phyloP scores from a whole-genome alignment of 2,113 vertebrate genomes.

The Myotis davidii region DNA sequence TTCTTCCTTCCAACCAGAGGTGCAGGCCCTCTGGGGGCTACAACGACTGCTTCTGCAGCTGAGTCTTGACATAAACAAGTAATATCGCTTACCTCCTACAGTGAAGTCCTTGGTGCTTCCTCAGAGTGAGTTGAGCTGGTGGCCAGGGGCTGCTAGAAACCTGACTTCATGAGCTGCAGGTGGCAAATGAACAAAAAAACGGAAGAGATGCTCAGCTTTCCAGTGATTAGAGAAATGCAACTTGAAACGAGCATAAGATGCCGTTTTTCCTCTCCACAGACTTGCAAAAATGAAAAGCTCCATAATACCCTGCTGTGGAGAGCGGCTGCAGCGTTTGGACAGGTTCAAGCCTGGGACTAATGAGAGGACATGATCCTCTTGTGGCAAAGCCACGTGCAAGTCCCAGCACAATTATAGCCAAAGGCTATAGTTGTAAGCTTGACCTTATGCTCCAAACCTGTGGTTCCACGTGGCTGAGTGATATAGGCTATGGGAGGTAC shows the following conservation, averaged over 20 bases:
- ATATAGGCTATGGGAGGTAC: too few relatives aligned
- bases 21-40: not conserved
- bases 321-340: too few relatives aligned
- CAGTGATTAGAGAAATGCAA: not conserved
- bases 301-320: too few relatives aligned
- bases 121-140: not conserved
- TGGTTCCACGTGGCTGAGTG: too few relatives aligned
- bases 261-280: not conserved
- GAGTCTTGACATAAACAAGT: not conserved
- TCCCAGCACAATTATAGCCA: too few relatives aligned
- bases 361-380: too few relatives aligned
- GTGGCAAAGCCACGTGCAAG: too few relatives aligned
- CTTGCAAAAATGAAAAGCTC: not conserved
- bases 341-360: too few relatives aligned
- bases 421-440: too few relatives aligned
- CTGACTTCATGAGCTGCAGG: not conserved
- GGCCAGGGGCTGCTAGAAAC: not conserved
- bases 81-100: not conserved
- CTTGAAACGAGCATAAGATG: not conserved
- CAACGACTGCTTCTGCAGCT: slow-evolving; percentile 15
- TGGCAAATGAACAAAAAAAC: not conserved
- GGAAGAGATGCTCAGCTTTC: not conserved
- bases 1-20: slow-evolving; percentile 30
- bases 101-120: not conserved
- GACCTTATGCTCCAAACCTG: too few relatives aligned